Percentiles rank a stretch among this genome's conserved stretches.
Conservation (phyloP, 2,888 invertebrate genomes). For the Tribolium freemani region DNA sequence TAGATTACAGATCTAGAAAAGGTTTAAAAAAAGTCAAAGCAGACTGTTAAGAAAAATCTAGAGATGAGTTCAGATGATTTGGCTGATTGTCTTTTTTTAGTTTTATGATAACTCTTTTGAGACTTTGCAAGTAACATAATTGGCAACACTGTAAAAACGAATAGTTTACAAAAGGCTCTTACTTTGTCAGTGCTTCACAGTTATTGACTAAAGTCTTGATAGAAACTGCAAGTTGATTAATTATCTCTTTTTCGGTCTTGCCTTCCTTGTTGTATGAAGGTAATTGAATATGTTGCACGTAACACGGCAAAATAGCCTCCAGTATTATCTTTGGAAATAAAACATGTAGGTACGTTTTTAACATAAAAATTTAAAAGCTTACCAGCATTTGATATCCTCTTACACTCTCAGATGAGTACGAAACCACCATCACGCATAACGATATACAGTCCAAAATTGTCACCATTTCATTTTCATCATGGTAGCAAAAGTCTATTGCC, state of each 20-base stretch:
- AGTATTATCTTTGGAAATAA: constrained; percentile 82
- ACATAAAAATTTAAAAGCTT: constrained; percentile 48
- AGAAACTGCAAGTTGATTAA: constrained; percentile 93
- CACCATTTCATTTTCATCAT: constrained; percentile 97
- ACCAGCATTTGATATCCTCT: constrained; percentile 93
- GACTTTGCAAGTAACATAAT: no score
- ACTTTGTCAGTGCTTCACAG: constrained; percentile 96
- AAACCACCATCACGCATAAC: constrained; percentile 98
- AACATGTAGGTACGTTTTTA: not conserved
- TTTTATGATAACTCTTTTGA: no score
- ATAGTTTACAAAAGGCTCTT: constrained; percentile 59
- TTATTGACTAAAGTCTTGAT: constrained; percentile 96
- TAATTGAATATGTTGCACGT: constrained; percentile 92
- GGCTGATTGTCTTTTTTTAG: no score
- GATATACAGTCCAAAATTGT: constrained; percentile 97
- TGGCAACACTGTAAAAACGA: not conserved
- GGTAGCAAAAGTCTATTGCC: constrained; percentile 98
- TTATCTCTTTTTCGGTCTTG: constrained; percentile 93
- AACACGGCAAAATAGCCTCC: constrained; percentile 96
- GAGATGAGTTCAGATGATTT: no score
- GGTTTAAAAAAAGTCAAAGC: no score
- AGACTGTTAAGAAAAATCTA: no score
- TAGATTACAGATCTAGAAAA: no score
- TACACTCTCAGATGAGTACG: constrained; percentile 96
- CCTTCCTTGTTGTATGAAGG: constrained; percentile 92